Conservation (phyloP, 1,140 invertebrate genomes). For the Prorops nasuta region DNA sequence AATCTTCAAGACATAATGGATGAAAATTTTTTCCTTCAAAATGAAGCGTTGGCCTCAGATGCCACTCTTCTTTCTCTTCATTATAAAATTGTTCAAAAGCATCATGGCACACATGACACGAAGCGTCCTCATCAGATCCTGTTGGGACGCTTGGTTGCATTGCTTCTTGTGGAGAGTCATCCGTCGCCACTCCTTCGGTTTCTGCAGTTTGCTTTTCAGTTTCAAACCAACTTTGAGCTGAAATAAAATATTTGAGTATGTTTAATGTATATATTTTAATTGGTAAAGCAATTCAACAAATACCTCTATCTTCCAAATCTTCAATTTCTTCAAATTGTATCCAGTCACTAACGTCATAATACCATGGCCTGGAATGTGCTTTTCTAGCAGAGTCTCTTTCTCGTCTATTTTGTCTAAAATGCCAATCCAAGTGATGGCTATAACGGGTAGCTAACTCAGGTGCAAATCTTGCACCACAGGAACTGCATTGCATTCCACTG, state of each 20-base stretch:
- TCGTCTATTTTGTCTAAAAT: constrained; percentile 88
- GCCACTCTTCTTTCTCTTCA: constrained; percentile 96
- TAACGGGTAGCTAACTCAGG: constrained; percentile 84
- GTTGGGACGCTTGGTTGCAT: constrained; percentile 65
- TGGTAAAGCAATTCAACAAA: background rate
- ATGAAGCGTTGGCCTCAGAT: constrained; percentile 78
- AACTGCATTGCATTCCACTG: constrained; percentile 89
- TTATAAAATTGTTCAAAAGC: constrained; percentile 91
- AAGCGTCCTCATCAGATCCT: constrained; percentile 61
- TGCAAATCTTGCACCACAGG: constrained; percentile 88
- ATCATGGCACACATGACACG: constrained; percentile 88
- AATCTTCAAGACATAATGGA: constrained; percentile 87
- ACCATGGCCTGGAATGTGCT: constrained; percentile 82
- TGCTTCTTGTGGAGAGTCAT: constrained; percentile 55
- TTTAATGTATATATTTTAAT: background rate
- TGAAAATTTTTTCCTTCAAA: constrained; percentile 83
- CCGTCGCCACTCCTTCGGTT: constrained; percentile 50
- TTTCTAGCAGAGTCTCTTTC: constrained; percentile 82
- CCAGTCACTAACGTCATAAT: constrained; percentile 90
- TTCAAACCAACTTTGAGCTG: constrained; percentile 88
- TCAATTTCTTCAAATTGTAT: constrained; percentile 92
- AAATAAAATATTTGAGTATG: background rate
- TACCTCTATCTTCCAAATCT: constrained; percentile 87
- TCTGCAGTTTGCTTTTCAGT: constrained; percentile 63
- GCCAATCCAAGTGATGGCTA: constrained; percentile 95